phyloP scores from a whole-genome alignment of 92 coral and sea anemone species.

The Actinostola sp. region DNA sequence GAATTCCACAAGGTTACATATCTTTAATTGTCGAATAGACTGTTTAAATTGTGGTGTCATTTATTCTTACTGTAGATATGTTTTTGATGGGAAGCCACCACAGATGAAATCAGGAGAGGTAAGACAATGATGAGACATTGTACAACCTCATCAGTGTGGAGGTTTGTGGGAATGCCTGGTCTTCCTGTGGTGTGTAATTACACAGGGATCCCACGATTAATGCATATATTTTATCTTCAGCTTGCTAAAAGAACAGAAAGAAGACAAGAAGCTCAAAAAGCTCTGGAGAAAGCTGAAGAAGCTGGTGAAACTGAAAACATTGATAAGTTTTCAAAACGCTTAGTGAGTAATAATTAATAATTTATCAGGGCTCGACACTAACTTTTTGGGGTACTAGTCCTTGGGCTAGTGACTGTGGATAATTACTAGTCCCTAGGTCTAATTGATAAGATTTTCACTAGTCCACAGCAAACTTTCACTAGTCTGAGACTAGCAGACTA shows the following conservation, averaged over 20 bases:
- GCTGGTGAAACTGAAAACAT: conserved; percentile 91
- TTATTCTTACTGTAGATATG: conserved; percentile 64
- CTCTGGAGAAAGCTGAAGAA: conserved; percentile 89
- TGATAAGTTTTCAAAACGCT: conserved; percentile 89
- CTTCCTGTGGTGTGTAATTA: too few relatives aligned
- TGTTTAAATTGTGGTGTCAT: too few relatives aligned
- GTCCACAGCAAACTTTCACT: too few relatives aligned
- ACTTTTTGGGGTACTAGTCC: too few relatives aligned
- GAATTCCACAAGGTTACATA: too few relatives aligned
- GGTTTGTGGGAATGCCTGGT: not conserved
- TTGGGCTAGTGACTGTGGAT: not conserved
- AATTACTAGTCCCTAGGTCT: too few relatives aligned
- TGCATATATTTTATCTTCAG: conserved; percentile 25
- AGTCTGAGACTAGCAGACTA: too few relatives aligned
- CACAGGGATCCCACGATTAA: not conserved
- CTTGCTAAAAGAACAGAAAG: conserved; percentile 95
- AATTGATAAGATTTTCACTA: not conserved
- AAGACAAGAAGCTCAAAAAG: conserved; percentile 93
- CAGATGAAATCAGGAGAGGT: conserved; percentile 98
- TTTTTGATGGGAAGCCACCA: conserved; percentile 99
- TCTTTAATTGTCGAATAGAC: too few relatives aligned
- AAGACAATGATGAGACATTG: too few relatives aligned
- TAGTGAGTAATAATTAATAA: conserved; percentile 60
- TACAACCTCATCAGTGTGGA: not conserved
- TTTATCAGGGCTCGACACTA: too few relatives aligned